Evolutionary conservation across 2,888 invertebrate genomes (phyloP).

Genomic region (Arctia plantaginis): DNA sequence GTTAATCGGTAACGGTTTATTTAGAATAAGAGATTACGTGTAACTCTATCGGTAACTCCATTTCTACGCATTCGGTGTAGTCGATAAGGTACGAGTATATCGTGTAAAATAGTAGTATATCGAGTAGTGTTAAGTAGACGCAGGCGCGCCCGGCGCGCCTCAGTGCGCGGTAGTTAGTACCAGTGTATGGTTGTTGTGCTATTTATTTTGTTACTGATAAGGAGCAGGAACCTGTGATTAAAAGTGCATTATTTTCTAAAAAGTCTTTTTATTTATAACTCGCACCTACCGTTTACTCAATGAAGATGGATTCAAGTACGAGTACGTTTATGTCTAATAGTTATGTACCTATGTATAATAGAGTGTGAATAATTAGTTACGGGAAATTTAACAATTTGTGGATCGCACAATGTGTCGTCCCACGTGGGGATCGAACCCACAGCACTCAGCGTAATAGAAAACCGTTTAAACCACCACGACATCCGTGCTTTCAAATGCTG

Average conservation of each 20-base stretch:
- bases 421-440: no score
- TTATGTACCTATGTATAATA: no score
- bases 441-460: no score
- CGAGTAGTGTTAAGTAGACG: conserved; percentile 4
- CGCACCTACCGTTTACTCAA: not conserved
- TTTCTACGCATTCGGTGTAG: conserved; percentile 16
- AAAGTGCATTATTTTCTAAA: conserved; percentile 78
- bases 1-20: conserved; percentile 10
- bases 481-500: no score
- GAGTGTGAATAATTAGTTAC: no score
- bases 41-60: conserved; percentile 5
- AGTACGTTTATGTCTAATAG: no score
- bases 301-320: no score
- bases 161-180: conserved; percentile 59
- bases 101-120: no score
- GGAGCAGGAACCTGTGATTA: conserved; percentile 76
- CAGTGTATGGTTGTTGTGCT: conserved; percentile 75
- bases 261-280: conserved; percentile 40
- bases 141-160: conserved; percentile 14
- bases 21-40: not conserved
- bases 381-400: no score
- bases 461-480: no score
- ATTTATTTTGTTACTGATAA: conserved; percentile 74
- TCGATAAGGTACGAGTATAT: not conserved
- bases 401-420: no score